These are phyloP conservation scores for Mactromeris polynyma DNA, from an alignment of 2,888 invertebrate genomes.

Conservation along the genomic window DNA sequence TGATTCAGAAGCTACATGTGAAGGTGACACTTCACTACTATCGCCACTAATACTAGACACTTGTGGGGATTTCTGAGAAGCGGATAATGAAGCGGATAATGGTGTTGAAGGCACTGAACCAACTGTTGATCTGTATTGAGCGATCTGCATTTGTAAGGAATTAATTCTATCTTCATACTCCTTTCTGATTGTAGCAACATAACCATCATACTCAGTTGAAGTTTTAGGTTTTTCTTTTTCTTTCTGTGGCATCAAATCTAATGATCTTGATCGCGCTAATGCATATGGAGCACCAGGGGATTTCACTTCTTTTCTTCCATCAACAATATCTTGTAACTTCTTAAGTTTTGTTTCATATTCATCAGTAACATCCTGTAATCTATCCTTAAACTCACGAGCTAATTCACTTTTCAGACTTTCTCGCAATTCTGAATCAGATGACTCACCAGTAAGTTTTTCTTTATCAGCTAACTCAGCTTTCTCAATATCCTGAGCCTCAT, in stretches of 20 bases:
- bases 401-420: slow-evolving; percentile 61
- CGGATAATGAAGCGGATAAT: slow-evolving; percentile 37
- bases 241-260: slow-evolving; percentile 44
- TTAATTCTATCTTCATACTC: slow-evolving; percentile 66
- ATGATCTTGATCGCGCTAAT: slow-evolving; percentile 46
- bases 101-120: slow-evolving; percentile 60
- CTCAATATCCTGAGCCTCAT: slow-evolving; percentile 55
- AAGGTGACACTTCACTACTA: slow-evolving; percentile 9
- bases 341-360: slow-evolving; percentile 69
- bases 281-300: slow-evolving; percentile 37
- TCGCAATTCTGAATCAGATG: slow-evolving; percentile 50
- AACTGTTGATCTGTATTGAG: slow-evolving; percentile 63
- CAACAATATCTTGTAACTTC: slow-evolving; percentile 60
- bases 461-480: slow-evolving; percentile 40
- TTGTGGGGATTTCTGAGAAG: slow-evolving; percentile 6
- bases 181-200: slow-evolving; percentile 60
- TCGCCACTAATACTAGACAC: slow-evolving; percentile 21
- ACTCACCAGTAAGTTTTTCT: slow-evolving; percentile 47
- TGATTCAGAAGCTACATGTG: slow-evolving; percentile 47
- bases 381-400: slow-evolving; percentile 67
- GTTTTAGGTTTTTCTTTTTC: slow-evolving; percentile 54
- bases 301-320: slow-evolving; percentile 45
- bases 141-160: slow-evolving; percentile 66
- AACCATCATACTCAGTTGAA: slow-evolving; percentile 67
- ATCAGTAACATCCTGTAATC: slow-evolving; percentile 63